These are phyloP conservation scores for Cariama cristata DNA, from an alignment of 2,113 vertebrate species.

Conservation along the genomic window DNA sequence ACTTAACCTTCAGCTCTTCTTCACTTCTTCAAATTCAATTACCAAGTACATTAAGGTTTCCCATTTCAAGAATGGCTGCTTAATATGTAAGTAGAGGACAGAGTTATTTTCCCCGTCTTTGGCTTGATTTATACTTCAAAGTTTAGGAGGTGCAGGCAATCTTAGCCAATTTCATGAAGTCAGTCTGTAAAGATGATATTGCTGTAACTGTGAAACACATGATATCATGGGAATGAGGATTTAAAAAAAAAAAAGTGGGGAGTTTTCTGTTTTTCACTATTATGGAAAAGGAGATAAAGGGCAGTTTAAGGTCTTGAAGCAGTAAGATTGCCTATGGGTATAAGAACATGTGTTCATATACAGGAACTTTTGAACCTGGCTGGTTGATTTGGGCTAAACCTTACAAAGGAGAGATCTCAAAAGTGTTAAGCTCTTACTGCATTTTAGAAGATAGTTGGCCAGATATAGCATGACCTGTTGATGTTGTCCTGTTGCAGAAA, in stretches of 20 bases:
- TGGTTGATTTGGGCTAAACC: neutral
- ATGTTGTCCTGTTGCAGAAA: neutral
- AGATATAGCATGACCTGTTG: neutral
- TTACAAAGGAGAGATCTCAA: neutral
- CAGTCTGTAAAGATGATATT: neutral
- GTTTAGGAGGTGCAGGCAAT: neutral
- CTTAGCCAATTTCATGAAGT: neutral
- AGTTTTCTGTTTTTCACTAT: neutral
- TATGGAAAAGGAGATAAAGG: neutral
- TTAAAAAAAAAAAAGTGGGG: neutral
- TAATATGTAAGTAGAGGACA: neutral
- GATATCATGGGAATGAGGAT: neutral
- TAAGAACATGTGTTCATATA: neutral
- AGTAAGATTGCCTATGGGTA: neutral
- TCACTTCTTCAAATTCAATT: neutral
- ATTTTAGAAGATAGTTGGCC: neutral
- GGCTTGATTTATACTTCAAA: neutral
- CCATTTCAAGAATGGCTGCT: neutral
- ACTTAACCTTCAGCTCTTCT: constrained; percentile 3
- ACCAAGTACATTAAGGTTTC: neutral
- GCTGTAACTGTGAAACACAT: neutral
- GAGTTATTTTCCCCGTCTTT: neutral
- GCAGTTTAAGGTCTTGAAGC: neutral
- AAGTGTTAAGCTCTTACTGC: neutral
- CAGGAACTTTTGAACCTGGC: neutral